phyloP scores from a whole-genome alignment of 2,113 vertebrate species.

The Microtus pennsylvanicus region DNA sequence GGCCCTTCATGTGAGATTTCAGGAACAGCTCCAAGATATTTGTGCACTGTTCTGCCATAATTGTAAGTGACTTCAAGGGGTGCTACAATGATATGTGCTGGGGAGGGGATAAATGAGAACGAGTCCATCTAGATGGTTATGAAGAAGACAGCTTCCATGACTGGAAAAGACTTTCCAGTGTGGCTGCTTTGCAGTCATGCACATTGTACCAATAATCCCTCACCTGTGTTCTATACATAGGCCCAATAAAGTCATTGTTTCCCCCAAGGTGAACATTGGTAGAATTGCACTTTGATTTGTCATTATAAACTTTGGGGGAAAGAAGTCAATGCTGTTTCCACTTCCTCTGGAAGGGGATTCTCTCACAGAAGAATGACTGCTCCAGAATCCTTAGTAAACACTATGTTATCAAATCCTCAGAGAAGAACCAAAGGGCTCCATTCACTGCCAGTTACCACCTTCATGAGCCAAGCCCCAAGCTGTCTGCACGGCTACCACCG shows the following conservation, averaged over 20 bases:
- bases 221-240: neutral
- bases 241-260: neutral
- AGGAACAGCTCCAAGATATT: neutral
- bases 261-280: neutral
- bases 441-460: neutral
- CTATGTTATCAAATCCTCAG: no score
- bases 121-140: neutral
- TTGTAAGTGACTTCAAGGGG: neutral
- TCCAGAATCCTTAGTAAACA: neutral
- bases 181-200: neutral
- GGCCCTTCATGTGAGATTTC: neutral
- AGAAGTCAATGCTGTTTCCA: neutral
- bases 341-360: neutral
- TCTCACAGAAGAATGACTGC: neutral
- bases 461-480: neutral
- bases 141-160: neutral
- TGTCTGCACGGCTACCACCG: fast-evolving
- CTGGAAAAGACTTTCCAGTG: neutral
- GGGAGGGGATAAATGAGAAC: neutral
- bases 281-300: neutral
- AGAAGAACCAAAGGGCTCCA: neutral
- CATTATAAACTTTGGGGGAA: neutral
- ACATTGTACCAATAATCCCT: neutral
- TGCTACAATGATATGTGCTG: neutral
- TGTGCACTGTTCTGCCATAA: neutral